These are phyloP conservation scores for Bungarus multicinctus DNA, from an alignment of 2,113 vertebrate species.

Conservation along the genomic window DNA sequence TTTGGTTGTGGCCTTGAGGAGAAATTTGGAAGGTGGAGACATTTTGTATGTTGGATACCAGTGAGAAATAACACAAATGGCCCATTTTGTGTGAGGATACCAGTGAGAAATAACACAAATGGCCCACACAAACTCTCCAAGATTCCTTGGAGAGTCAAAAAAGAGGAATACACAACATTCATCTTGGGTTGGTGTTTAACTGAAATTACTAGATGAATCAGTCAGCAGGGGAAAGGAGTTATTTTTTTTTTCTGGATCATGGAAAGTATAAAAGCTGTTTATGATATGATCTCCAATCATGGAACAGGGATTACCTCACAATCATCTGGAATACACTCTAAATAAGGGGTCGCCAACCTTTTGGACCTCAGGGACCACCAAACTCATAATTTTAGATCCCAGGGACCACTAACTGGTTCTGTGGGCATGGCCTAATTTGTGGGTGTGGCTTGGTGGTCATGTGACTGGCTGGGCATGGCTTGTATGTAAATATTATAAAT, in stretches of 20 bases:
- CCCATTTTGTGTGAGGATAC: too few species aligned
- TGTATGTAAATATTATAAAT: too few species aligned
- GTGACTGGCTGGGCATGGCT: too few species aligned
- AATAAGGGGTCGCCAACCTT: too few species aligned
- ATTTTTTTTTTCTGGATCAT: not conserved
- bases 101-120: too few species aligned
- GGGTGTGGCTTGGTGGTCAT: too few species aligned
- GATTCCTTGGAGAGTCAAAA: not conserved
- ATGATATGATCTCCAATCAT: not conserved
- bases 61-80: not conserved
- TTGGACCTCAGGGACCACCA: too few species aligned
- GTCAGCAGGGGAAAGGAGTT: not conserved
- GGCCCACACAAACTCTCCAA: too few species aligned
- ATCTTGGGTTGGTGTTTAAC: not conserved
- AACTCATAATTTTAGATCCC: too few species aligned
- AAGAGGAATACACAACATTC: not conserved
- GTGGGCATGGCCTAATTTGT: too few species aligned
- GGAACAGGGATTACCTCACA: not conserved
- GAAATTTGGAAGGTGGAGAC: not conserved
- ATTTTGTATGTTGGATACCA: not conserved
- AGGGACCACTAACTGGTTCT: too few species aligned
- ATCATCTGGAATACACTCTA: not conserved
- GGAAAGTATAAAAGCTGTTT: not conserved
- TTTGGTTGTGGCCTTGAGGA: constrained; percentile 1
- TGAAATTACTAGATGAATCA: not conserved